These are phyloP conservation scores for Podarcis cretensis DNA, from an alignment of 2,113 vertebrate species.

Conservation along the genomic window DNA sequence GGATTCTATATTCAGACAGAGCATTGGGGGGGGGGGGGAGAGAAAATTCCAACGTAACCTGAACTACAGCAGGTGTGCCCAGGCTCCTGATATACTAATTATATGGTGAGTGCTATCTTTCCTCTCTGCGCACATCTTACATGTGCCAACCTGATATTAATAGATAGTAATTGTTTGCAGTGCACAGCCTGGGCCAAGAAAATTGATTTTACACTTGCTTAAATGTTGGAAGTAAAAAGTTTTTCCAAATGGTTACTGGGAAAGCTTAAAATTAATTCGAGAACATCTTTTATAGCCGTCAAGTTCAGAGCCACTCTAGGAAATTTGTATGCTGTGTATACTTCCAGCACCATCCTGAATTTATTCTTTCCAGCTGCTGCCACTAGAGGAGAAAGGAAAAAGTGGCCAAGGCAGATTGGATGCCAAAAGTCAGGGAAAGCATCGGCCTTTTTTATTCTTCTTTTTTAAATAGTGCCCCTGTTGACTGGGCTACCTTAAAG, in stretches of 20 bases:
- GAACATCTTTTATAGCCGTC: not conserved
- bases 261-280: not conserved
- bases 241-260: not conserved
- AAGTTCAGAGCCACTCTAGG: not conserved
- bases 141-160: constrained; percentile 19
- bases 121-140: not conserved
- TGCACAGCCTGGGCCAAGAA: constrained; percentile 29
- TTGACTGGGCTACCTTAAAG: too few relatives aligned
- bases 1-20: not conserved
- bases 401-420: not conserved
- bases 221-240: constrained; percentile 3
- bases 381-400: not conserved
- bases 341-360: not conserved
- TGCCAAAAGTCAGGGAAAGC: not conserved
- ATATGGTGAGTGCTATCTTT: constrained; percentile 1
- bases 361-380: not conserved
- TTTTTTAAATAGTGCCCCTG: not conserved
- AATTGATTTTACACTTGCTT: constrained; percentile 42
- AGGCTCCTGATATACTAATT: constrained; percentile 5
- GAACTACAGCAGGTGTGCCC: constrained; percentile 27
- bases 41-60: not conserved
- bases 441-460: not conserved
- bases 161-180: constrained; percentile 12
- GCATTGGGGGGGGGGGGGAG: not conserved
- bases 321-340: not conserved